These are phyloP conservation scores for Aphidius gifuensis DNA, from an alignment of 1,140 invertebrate species.

Conservation along the genomic window DNA sequence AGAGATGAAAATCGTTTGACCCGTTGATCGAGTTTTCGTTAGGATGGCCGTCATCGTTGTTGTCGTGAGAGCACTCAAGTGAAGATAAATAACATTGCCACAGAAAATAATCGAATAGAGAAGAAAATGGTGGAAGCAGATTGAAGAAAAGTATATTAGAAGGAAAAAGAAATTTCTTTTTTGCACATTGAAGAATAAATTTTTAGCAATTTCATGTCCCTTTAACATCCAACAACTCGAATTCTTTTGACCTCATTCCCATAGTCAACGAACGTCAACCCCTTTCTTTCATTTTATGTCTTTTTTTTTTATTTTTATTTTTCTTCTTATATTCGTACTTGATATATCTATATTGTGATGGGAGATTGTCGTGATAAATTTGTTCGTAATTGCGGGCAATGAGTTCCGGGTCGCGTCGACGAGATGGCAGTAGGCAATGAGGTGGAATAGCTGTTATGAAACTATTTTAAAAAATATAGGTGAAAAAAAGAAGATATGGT, in stretches of 20 bases:
- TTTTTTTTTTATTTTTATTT: constrained; percentile 2
- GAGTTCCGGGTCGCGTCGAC: constrained; percentile 25
- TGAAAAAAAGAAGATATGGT: background rate
- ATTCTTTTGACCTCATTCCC: too few species aligned
- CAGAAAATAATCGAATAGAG: constrained; percentile 20
- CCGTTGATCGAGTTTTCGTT: constrained; percentile 10
- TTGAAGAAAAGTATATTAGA: background rate
- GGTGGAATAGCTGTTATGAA: constrained; percentile 14
- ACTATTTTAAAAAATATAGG: background rate
- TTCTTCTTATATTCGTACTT: background rate
- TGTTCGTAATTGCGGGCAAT: constrained; percentile 30
- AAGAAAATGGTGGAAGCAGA: background rate
- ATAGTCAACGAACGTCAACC: too few species aligned
- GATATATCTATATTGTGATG: constrained; percentile 1
- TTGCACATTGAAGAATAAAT: constrained; percentile 9
- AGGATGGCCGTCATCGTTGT: background rate
- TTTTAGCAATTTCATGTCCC: background rate
- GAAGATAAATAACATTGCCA: background rate
- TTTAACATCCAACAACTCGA: too few species aligned
- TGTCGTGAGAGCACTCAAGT: constrained; percentile 7
- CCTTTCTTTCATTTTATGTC: too few species aligned
- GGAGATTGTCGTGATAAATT: constrained; percentile 26
- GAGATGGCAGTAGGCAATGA: constrained; percentile 18
- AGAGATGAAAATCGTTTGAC: constrained; percentile 6
- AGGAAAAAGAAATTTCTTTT: constrained; percentile 18